phyloP scores from a whole-genome alignment of 2,797 vertebrate species.

The Galagoides demidoff region DNA sequence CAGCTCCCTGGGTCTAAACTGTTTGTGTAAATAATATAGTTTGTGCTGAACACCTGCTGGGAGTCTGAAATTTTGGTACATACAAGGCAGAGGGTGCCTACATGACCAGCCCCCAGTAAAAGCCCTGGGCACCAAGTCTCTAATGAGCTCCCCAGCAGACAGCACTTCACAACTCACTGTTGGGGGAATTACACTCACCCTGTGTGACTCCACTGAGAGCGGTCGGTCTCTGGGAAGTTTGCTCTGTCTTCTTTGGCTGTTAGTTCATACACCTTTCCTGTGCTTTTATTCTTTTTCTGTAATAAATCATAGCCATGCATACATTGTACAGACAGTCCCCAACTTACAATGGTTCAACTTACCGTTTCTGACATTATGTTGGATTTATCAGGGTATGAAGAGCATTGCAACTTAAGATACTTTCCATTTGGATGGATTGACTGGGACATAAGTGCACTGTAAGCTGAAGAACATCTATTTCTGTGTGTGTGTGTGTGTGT shows the following conservation, averaged over 20 bases:
- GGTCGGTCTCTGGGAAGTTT: neutral
- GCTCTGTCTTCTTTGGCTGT: neutral
- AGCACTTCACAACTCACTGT: neutral
- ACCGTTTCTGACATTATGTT: neutral
- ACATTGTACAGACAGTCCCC: neutral
- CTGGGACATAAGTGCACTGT: neutral
- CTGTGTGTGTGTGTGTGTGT: neutral
- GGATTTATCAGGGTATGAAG: neutral
- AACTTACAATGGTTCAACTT: neutral
- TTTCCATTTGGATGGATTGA: neutral
- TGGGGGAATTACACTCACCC: neutral
- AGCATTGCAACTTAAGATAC: neutral
- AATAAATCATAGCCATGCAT: neutral
- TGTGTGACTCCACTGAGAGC: neutral
- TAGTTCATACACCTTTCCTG: constrained; percentile 10
- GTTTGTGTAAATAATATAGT: neutral
- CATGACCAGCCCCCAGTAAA: neutral
- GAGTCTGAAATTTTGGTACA: neutral
- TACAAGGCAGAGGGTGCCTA: neutral
- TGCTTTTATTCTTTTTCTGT: neutral
- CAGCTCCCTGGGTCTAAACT: neutral
- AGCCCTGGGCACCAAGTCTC: neutral
- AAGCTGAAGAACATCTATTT: neutral
- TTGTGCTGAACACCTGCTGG: constrained; percentile 28
- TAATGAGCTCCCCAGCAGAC: neutral